Base-by-base conservation (phyloP, 2,797 vertebrate genomes). In the Falco columbarius region DNA sequence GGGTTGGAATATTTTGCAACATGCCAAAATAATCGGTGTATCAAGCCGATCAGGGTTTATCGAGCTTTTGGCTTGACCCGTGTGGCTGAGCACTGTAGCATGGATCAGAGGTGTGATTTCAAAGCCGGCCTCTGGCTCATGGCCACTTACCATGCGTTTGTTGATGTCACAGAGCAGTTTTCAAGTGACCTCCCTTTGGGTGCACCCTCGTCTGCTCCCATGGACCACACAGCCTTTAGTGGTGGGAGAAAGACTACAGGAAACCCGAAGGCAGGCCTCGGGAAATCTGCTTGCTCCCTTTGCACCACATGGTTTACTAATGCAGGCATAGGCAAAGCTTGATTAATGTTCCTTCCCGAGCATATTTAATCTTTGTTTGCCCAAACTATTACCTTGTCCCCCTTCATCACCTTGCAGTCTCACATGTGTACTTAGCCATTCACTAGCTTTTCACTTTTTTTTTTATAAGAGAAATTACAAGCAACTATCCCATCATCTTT, bases 71-170 rank as follows among this genome's bases (percentile, higher is more conserved):
- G 21, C 12, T 46, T 49, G 30, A 24, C 71, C 29, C 29, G 12
- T 2, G 0, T 44, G 36, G 36, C 36, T 2, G 12, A 44, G 36
- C 2, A 0, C 23, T 67, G 32, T 30, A 23, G 16, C 1, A 0
- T 56, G 54, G 49, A 29, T 49, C 6, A 10, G 27, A 30, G 14
- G 30, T n/a, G 29, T 44, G 16, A 16, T 42, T 42, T 16, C 42
- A 16, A 16, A 72, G 32, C 46, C 0, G 1, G 7, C 44, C 55
- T 49, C 36, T 71, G 19, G 23, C 30, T 84, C 40, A 12, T 30
- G 26, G 62, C 38, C 2, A 0, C 32, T 40, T 36, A 18, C 67
- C 23, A 7, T 1, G 0, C 0, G 1, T 52, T 80, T 1, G 0
- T 36, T 85, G 29, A 12, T 0, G 0, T 72, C 13, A 16, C 29